Base-by-base conservation (phyloP, 2,797 vertebrate species). In the Gallinago solitaria region DNA sequence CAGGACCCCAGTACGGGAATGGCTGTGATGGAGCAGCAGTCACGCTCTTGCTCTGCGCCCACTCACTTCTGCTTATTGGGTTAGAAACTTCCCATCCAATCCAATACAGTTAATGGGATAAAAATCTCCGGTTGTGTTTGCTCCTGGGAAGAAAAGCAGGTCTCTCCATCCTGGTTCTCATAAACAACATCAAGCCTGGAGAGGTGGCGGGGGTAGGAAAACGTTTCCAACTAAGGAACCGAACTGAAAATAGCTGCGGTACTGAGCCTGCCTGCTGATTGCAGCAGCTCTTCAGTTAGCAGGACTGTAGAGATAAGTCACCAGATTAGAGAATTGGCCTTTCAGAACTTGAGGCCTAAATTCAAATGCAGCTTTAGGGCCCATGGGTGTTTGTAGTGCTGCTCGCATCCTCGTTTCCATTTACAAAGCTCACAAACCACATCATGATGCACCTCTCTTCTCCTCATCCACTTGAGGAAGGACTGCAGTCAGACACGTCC, bases 181-280 rank as follows among this genome's bases (percentile, higher is more conserved):
- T 4, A 78, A 90, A 89, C 37, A 78, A 5, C 85, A 88, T 35
- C 67, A n/a, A 92, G 70, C 59, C 83, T 86, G 64, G 51, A 82
- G 84, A 90, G 47, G 83, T 59, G 77, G 59, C 4, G 5, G 50
- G 59, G 83, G 91, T 91, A 88, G 85, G 60, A 91, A 60, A 67
- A 86, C 12, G 48, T 73, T 93, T 91, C 93, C 83, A 91, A 45
- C 56, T 39, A 78, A 48, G 85, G 74, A 94, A 16, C 74, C 11
- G 50, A 93, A 75, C 89, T 88, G 85, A 95, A 94, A 97, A 96
- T 95, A 95, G 93, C 83, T 87, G 63, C 73, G 70, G 27, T 77
- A 24, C 59, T n/a, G 74, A 86, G 78, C 79, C 83, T 96, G 91
- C 74, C 80, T 93, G 80, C 91, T 82, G 93, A 25, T 90, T 91